A percentile compares a stretch with the other conserved stretches of the same genome.
phyloP scores from a whole-genome alignment of 2,888 invertebrate genomes.

The Amiota mariae region DNA sequence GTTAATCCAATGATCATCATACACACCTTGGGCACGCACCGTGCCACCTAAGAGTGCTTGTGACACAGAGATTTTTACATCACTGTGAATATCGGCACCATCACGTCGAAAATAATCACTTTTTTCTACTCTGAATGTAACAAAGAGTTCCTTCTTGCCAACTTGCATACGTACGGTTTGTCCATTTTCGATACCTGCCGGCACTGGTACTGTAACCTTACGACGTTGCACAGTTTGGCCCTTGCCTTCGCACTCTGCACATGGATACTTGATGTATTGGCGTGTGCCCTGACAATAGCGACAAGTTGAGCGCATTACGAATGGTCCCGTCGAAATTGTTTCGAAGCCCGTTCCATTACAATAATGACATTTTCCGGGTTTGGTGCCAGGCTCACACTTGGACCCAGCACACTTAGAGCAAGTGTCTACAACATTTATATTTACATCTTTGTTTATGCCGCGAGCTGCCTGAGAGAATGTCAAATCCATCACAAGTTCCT shows the following conservation, averaged over 20 bases:
- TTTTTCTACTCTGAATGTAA: conserved; percentile 90
- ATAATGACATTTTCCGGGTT: conserved; percentile 88
- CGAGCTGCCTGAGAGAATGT: conserved; percentile 95
- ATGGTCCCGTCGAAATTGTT: conserved; percentile 91
- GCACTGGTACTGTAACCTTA: conserved; percentile 93
- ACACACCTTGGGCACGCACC: conserved; percentile 92
- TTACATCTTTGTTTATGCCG: conserved; percentile 94
- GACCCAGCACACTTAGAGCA: conserved; percentile 92
- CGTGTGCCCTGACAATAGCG: conserved; percentile 91
- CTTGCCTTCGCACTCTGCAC: conserved; percentile 93
- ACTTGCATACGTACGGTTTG: conserved; percentile 96
- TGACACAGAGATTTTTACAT: conserved; percentile 88
- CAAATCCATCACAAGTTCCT: conserved; percentile 93
- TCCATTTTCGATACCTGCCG: conserved; percentile 96
- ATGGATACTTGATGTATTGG: conserved; percentile 91
- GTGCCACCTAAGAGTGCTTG: conserved; percentile 96
- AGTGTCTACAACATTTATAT: conserved; percentile 92
- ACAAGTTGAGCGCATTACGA: conserved; percentile 97
- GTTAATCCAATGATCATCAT: conserved; percentile 94
- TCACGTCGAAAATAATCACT: conserved; percentile 93
- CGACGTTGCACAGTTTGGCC: conserved; percentile 91
- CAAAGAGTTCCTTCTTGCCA: conserved; percentile 91
- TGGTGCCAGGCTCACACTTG: conserved; percentile 93
- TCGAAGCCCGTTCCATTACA: conserved; percentile 99
- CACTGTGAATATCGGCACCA: conserved; percentile 96